A percentile compares a stretch with the other conserved stretches of the same genome.
Evolutionary conservation across 2,113 vertebrate genomes (phyloP).

Genomic region (Pteropus alecto): DNA sequence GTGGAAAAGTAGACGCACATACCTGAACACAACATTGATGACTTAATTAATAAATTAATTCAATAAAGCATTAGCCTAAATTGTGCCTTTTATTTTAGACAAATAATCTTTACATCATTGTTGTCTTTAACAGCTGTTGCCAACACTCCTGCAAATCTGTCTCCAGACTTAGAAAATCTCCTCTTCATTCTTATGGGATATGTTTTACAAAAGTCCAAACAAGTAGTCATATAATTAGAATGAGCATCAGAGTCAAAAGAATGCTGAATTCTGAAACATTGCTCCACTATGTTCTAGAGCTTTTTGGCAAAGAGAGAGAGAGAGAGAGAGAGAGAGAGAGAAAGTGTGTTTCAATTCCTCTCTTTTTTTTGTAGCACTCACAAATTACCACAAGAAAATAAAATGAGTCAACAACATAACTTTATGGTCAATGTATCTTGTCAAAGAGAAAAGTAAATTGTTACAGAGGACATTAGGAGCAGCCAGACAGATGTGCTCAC

Average conservation of each 20-base stretch:
- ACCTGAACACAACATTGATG: neutral
- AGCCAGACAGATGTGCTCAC: neutral
- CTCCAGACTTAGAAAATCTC: neutral
- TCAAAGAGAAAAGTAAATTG: neutral
- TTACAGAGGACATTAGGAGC: neutral
- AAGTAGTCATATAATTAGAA: neutral
- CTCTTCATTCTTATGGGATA: neutral
- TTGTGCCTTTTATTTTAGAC: neutral
- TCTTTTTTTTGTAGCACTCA: neutral
- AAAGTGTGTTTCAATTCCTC: neutral
- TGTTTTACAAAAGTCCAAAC: neutral
- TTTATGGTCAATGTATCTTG: neutral
- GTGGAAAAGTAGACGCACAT: neutral
- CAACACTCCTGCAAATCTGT: neutral
- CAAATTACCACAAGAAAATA: neutral
- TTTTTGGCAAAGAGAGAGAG: neutral
- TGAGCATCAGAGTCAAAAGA: neutral
- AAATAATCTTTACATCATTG: neutral
- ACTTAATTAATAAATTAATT: neutral
- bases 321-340: neutral
- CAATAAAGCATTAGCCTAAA: neutral
- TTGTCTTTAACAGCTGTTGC: neutral
- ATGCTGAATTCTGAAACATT: neutral
- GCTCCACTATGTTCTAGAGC: neutral
- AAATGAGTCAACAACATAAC: conserved; percentile 15